phyloP scores from a whole-genome alignment of 1,140 invertebrate species.

The Drosophila kepulauana region DNA sequence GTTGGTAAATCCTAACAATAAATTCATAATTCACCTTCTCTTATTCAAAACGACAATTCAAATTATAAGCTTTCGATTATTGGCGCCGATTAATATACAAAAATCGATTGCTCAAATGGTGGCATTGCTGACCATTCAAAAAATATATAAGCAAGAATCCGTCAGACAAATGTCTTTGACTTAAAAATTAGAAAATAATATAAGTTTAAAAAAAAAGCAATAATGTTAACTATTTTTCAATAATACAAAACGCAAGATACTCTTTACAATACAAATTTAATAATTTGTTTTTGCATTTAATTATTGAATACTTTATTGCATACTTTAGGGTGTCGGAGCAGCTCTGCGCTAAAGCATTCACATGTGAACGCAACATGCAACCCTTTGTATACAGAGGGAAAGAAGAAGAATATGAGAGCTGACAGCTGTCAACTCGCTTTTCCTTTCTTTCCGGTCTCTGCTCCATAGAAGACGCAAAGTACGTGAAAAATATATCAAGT shows the following conservation, averaged over 20 bases:
- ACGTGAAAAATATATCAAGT: conserved; percentile 66
- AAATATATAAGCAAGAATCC: too few relatives aligned
- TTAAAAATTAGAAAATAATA: too few relatives aligned
- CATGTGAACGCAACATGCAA: conserved; percentile 16
- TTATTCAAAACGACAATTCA: neutral
- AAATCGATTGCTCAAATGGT: neutral
- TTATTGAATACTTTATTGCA: neutral
- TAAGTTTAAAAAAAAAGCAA: too few relatives aligned
- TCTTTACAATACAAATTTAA: too few relatives aligned
- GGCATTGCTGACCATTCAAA: too few relatives aligned
- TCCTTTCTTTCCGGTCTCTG: conserved; percentile 84
- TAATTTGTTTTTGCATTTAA: too few relatives aligned
- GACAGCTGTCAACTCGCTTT: conserved; percentile 77
- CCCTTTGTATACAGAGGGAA: conserved; percentile 19
- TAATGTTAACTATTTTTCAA: too few relatives aligned
- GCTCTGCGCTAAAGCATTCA: conserved; percentile 27
- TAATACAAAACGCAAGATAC: too few relatives aligned
- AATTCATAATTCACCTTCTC: too few relatives aligned
- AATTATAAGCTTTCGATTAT: neutral
- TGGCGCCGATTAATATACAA: neutral
- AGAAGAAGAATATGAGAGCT: conserved; percentile 57
- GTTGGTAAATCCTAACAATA: too few relatives aligned
- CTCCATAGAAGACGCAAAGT: conserved; percentile 82
- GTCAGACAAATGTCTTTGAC: too few relatives aligned
- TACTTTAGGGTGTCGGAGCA: conserved; percentile 2